These are phyloP conservation scores for Amiota mariae DNA, from an alignment of 2,888 invertebrate species.

Conservation along the genomic window DNA sequence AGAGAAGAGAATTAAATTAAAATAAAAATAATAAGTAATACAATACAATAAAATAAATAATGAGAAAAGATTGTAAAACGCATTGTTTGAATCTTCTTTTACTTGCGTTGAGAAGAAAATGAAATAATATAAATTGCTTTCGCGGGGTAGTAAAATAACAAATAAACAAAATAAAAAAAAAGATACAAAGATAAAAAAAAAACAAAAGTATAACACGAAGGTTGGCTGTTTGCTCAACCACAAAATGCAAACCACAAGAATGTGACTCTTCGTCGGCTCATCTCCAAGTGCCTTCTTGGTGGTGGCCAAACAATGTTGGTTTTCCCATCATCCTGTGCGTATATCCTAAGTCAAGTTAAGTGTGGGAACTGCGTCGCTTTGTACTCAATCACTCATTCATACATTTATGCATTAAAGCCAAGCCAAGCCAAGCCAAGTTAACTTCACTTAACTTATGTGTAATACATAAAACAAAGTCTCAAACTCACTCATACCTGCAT, in stretches of 20 bases:
- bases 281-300: background rate
- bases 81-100: constrained; percentile 2
- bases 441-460: background rate
- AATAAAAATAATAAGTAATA: background rate
- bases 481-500: background rate
- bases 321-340: constrained; percentile 18
- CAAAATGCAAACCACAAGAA: constrained; percentile 27
- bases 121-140: constrained; percentile 6
- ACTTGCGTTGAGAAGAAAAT: constrained; percentile 26
- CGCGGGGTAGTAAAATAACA: background rate
- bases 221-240: background rate
- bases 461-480: no score
- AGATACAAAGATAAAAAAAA: background rate
- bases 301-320: background rate
- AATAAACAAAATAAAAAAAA: background rate
- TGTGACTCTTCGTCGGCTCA: constrained; percentile 8
- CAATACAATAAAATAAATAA: constrained; percentile 2
- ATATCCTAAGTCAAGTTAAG: constrained; percentile 12
- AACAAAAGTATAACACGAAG: constrained; percentile 19
- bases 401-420: constrained; percentile 6
- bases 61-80: background rate
- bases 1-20: no score
- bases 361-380: constrained; percentile 23
- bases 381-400: constrained; percentile 13
- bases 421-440: constrained; percentile 4